Evolutionary conservation across 23 tunicate genomes (phyloP).

Genomic region (Botrylloides violaceus): DNA sequence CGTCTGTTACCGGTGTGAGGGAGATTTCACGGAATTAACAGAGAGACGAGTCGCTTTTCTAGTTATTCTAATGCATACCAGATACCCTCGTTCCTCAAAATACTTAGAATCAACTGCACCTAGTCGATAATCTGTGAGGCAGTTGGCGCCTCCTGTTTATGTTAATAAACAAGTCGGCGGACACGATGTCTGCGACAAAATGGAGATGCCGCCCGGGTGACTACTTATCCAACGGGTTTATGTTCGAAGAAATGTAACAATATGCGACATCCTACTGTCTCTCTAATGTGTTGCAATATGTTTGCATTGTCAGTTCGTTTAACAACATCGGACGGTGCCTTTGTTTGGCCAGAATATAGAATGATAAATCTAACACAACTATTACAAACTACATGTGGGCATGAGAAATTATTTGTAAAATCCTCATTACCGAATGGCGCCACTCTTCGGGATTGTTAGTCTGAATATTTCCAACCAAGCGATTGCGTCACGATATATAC

Average conservation of each 20-base stretch:
- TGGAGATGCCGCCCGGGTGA: neutral
- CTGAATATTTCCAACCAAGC: too few relatives aligned
- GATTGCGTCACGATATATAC: too few relatives aligned
- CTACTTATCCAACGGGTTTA: neutral
- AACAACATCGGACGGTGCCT: too few relatives aligned
- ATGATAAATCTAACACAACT: neutral
- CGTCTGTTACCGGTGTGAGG: conserved; percentile 10
- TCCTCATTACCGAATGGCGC: neutral
- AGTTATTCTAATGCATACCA: neutral
- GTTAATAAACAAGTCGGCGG: neutral
- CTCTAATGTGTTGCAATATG: conserved; percentile 2
- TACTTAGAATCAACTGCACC: conserved; percentile 13
- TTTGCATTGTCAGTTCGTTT: conserved; percentile 2
- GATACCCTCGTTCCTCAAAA: conserved; percentile 10
- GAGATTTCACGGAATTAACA: neutral
- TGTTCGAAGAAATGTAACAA: neutral
- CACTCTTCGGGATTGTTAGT: too few relatives aligned
- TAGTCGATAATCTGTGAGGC: conserved; percentile 11
- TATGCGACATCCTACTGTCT: neutral
- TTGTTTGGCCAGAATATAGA: neutral
- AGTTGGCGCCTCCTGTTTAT: conserved; percentile 29
- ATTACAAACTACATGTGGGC: too few relatives aligned
- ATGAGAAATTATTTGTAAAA: neutral
- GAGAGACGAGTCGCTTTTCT: neutral
- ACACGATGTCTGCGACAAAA: conserved; percentile 3